Conservation (phyloP, 2,888 invertebrate genomes). For the Cephus sareptanus region DNA sequence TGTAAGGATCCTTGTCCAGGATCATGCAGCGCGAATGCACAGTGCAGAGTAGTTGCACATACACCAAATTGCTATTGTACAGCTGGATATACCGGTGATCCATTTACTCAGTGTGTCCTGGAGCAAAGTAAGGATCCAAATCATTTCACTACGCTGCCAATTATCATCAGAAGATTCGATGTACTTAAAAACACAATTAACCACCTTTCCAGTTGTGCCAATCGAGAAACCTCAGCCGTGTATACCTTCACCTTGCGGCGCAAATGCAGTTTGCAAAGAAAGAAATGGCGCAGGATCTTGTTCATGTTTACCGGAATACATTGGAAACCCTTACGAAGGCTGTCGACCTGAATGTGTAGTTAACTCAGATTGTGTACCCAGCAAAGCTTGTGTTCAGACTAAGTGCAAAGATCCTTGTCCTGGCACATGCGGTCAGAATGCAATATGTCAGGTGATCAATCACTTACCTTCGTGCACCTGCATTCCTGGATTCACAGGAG, state of each 20-base stretch:
- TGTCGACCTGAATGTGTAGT: conserved; percentile 59
- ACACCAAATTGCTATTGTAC: conserved; percentile 67
- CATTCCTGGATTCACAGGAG: conserved; percentile 54
- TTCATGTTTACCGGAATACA: conserved; percentile 56
- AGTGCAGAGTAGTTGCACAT: conserved; percentile 60
- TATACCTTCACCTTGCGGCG: conserved; percentile 50
- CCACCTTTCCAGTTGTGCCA: conserved; percentile 6
- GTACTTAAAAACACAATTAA: background rate
- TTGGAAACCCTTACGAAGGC: conserved; percentile 50
- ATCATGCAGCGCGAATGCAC: conserved; percentile 63
- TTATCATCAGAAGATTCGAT: background rate
- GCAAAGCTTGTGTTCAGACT: conserved; percentile 68
- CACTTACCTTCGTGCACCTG: conserved; percentile 17
- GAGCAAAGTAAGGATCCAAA: conserved; percentile 60
- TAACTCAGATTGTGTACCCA: conserved; percentile 61
- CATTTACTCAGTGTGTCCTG: conserved; percentile 72
- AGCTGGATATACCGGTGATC: conserved; percentile 72
- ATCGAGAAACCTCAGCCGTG: conserved; percentile 44
- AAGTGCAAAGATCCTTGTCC: conserved; percentile 70
- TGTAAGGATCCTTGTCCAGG: conserved; percentile 64
- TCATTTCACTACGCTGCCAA: background rate
- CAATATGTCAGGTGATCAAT: conserved; percentile 67
- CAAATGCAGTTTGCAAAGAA: conserved; percentile 54
- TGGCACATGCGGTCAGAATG: conserved; percentile 68
- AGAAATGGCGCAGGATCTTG: conserved; percentile 53